Base-by-base conservation (phyloP, 1,140 invertebrate genomes). In the Dendroctonus ponderosae region DNA sequence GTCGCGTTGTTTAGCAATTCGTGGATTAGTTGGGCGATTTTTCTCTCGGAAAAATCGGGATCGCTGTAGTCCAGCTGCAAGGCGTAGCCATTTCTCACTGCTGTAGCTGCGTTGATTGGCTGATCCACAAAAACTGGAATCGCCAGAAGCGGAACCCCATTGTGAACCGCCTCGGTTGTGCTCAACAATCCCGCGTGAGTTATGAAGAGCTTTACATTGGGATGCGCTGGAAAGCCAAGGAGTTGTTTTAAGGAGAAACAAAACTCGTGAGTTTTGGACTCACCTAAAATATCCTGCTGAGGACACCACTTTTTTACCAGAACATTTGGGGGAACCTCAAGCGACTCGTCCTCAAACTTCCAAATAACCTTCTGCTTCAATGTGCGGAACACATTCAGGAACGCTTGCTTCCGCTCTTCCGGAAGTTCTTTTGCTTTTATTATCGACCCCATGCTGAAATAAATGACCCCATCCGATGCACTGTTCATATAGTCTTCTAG, bases 81-180 rank as follows among this genome's bases (percentile, higher is more conserved):
- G 15, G 80, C 84, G 60, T 80, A 81, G 5, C 82, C 84, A 5
- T 70, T 70, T 38, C 76, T 46, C 42, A 81, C 75, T 0, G 79
- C 78, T 43, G 79, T 77, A 4, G 79, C 77, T 67, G 84, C 76
- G 70, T 87, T 88, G 41, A 81, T 79, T 3, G 76, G 78, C 70
- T 90, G 87, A 75, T 89, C 87, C 8, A 80, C 82, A 44, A 87
- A 83, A 43, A 90, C 79, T 44, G 90, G 89, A 59, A 90, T 81
- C 5, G 85, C 87, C n/a, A 91, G 75, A 7, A 91, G 79, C 2
- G 90, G 90, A 4, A 88, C 84, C 73, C 85, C 85, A 71, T 87
- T 85, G 76, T 87, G 86, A 11, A 91, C 77, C 5, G 88, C 85
- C 78, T 92, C 90, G 68, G 85, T 84, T 5, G 86, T 81, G 59